Evolutionary conservation across 1,140 invertebrate genomes (phyloP).

Genomic region (Diorhabda carinulata): DNA sequence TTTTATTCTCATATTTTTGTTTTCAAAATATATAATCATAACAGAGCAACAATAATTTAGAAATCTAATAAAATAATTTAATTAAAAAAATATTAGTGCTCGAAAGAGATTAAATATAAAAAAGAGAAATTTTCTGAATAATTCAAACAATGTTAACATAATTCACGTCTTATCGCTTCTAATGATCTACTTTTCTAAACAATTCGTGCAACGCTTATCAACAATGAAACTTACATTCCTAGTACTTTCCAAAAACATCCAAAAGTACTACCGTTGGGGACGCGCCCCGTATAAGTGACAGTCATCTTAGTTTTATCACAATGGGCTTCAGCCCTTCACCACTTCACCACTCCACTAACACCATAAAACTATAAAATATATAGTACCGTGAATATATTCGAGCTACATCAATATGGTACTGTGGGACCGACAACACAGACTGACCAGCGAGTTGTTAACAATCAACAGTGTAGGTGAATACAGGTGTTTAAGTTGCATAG

Average conservation of each 20-base stretch:
- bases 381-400: neutral
- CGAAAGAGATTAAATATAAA: neutral
- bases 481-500: slow-evolving; percentile 21
- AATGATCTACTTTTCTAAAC: neutral
- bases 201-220: neutral
- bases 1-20: no score
- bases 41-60: no score
- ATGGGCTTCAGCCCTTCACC: slow-evolving; percentile 11
- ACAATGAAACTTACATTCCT: slow-evolving; percentile 35
- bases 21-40: no score
- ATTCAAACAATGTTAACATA: neutral
- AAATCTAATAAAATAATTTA: no score
- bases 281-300: slow-evolving; percentile 81
- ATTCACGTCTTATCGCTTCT: neutral
- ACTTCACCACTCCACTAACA: slow-evolving; percentile 16
- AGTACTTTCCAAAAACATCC: slow-evolving; percentile 71
- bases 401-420: no score
- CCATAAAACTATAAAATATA: slow-evolving; percentile 8
- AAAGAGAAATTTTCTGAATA: slow-evolving; percentile 1
- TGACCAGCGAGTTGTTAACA: slow-evolving; percentile 5
- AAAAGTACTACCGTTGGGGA: slow-evolving; percentile 85
- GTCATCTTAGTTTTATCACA: slow-evolving; percentile 58
- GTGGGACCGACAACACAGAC: slow-evolving; percentile 5
- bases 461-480: slow-evolving; percentile 26
- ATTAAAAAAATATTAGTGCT: no score